These are phyloP conservation scores for Drosophila athabasca DNA, from an alignment of 1,140 invertebrate species.

Conservation along the genomic window DNA sequence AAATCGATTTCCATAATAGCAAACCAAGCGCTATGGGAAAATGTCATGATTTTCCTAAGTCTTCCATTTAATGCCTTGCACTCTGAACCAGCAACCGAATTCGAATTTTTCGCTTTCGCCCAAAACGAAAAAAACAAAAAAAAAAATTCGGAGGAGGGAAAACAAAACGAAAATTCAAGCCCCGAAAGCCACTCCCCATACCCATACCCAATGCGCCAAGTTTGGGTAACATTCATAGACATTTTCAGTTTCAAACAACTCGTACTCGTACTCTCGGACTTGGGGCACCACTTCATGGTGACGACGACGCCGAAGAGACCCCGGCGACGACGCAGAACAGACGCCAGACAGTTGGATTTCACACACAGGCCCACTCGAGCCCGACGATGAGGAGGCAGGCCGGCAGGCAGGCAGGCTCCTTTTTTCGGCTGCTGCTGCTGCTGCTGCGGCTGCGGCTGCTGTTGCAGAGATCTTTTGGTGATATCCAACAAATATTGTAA, in stretches of 20 bases:
- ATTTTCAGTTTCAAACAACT: slow-evolving; percentile 65
- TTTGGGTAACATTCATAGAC: slow-evolving; percentile 57
- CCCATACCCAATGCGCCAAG: slow-evolving; percentile 37
- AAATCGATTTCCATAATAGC: slow-evolving; percentile 62
- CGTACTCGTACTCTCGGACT: slow-evolving; percentile 24
- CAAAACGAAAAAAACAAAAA: slow-evolving; percentile 25
- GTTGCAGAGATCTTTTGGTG: slow-evolving; percentile 72
- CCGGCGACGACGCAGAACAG: slow-evolving; percentile 42
- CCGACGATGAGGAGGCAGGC: slow-evolving; percentile 30
- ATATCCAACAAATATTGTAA: slow-evolving; percentile 80
- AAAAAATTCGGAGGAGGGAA: slow-evolving; percentile 1
- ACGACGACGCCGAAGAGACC: slow-evolving; percentile 47
- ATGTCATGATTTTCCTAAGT: slow-evolving; percentile 74
- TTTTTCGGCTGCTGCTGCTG: slow-evolving; percentile 40
- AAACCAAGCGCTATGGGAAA: slow-evolving; percentile 53
- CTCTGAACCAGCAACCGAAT: slow-evolving; percentile 74
- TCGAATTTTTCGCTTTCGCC: slow-evolving; percentile 69
- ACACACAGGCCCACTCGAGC: slow-evolving; percentile 67
- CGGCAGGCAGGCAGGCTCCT: slow-evolving; percentile 18
- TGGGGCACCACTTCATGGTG: slow-evolving; percentile 67
- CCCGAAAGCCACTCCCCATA: slow-evolving; percentile 61
- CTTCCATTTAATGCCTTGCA: slow-evolving; percentile 73
- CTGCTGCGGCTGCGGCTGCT: slow-evolving; percentile 57
- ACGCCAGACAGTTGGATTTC: slow-evolving; percentile 75
- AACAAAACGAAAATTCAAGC: slow-evolving; percentile 17